Conservation (phyloP, 2,113 vertebrate genomes). For the Catharus minimus region DNA sequence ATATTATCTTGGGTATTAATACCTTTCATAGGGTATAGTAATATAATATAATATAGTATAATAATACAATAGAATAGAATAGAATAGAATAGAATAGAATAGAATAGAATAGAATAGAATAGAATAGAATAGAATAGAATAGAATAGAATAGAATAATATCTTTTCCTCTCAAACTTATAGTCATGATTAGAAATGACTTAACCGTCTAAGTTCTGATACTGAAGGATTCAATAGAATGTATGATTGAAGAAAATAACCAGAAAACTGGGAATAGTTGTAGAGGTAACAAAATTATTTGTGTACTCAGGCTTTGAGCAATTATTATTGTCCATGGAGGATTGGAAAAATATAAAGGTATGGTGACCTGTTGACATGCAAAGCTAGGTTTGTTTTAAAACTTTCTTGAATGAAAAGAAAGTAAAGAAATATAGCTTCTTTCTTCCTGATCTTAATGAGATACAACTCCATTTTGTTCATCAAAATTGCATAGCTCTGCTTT, state of each 20-base stretch:
- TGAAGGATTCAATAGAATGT: not conserved
- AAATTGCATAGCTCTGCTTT: not conserved
- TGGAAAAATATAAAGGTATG: not conserved
- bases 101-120: too few species aligned
- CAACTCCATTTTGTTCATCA: not conserved
- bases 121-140: too few species aligned
- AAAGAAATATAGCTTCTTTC: not conserved
- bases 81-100: too few species aligned
- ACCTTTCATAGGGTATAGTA: not conserved
- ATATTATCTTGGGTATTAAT: not conserved
- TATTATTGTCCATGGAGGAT: not conserved
- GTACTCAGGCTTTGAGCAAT: not conserved
- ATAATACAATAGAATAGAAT: too few species aligned
- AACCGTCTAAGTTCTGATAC: not conserved
- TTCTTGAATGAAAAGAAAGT: not conserved
- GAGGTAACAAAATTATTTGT: not conserved
- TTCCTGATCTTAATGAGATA: not conserved
- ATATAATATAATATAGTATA: too few species aligned
- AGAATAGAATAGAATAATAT: too few species aligned
- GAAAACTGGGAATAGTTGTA: not conserved
- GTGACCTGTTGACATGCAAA: not conserved
- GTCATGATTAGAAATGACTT: not conserved
- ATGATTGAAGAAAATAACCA: not conserved
- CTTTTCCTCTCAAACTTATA: not conserved
- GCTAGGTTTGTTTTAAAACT: not conserved